Evolutionary conservation across 2,113 vertebrate species (phyloP).

Genomic region (Phylloscopus whistleri): DNA sequence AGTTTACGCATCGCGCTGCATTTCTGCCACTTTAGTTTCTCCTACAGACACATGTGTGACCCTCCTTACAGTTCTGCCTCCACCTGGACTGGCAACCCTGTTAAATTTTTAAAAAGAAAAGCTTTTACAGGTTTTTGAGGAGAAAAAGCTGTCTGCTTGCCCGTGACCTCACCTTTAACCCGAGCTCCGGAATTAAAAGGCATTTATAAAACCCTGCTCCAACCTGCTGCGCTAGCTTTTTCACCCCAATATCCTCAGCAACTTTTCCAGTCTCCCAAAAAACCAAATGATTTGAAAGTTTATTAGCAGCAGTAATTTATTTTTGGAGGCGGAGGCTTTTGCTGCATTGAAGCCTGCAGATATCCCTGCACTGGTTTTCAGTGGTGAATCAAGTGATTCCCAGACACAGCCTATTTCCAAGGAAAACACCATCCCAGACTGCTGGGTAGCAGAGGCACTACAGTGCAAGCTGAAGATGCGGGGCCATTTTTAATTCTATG

Average conservation of each 20-base stretch:
- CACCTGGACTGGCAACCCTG: background rate
- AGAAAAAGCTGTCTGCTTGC: background rate
- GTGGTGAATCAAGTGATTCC: background rate
- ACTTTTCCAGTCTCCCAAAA: background rate
- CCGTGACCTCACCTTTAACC: background rate
- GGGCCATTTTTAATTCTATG: slow-evolving; percentile 52
- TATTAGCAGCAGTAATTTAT: background rate
- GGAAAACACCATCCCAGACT: background rate
- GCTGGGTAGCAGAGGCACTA: background rate
- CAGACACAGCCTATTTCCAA: background rate
- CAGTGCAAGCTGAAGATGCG: background rate
- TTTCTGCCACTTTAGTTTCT: background rate
- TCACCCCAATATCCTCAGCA: background rate
- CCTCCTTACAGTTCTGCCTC: background rate
- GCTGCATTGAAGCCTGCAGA: background rate
- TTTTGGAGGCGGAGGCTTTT: background rate
- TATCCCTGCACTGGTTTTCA: background rate
- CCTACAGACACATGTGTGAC: background rate
- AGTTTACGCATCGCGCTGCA: background rate
- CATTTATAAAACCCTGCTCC: background rate
- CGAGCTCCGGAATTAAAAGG: background rate
- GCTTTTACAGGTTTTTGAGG: background rate
- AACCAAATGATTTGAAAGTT: background rate
- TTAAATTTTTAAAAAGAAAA: background rate
- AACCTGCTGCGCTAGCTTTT: fast-evolving